These are phyloP conservation scores for Danio tinwini DNA, from an alignment of 2,797 vertebrate genomes.

Conservation along the genomic window DNA sequence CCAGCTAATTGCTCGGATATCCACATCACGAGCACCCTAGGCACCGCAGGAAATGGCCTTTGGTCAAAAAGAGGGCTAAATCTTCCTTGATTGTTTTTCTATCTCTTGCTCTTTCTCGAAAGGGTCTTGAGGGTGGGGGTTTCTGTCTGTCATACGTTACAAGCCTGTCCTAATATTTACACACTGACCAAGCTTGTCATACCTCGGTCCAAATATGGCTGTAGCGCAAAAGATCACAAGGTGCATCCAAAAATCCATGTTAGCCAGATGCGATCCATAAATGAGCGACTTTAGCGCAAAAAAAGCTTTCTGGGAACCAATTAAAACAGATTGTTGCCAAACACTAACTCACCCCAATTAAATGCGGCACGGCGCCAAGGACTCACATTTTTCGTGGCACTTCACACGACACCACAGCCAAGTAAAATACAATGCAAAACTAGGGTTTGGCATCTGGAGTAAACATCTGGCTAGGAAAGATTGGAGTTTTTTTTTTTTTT, in stretches of 20 bases:
- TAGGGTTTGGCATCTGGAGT: slow-evolving; percentile 24
- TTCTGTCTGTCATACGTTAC: slow-evolving; percentile 49
- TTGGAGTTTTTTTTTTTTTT: slow-evolving; percentile 15
- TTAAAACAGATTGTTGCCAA: slow-evolving; percentile 48
- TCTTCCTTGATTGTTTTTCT: slow-evolving; percentile 30
- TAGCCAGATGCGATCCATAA: slow-evolving; percentile 55
- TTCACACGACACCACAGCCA: slow-evolving; percentile 29
- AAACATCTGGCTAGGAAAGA: slow-evolving; percentile 53
- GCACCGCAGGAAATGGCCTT: slow-evolving; percentile 47
- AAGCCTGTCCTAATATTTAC: slow-evolving; percentile 72
- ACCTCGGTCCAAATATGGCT: slow-evolving; percentile 71
- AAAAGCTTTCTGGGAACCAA: slow-evolving; percentile 19
- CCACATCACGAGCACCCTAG: slow-evolving; percentile 19
- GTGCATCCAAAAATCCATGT: slow-evolving; percentile 33
- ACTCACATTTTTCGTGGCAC: slow-evolving; percentile 13
- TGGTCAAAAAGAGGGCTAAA: slow-evolving; percentile 22
- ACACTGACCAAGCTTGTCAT: slow-evolving; percentile 56
- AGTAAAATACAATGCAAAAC: slow-evolving; percentile 33
- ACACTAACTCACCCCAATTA: slow-evolving; percentile 40
- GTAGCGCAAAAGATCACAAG: slow-evolving; percentile 11
- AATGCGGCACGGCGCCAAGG: slow-evolving; percentile 10
- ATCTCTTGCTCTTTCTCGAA: neutral
- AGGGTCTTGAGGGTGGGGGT: slow-evolving; percentile 41
- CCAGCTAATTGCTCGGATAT: slow-evolving; percentile 36
- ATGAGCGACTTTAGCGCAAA: slow-evolving; percentile 23